Evolutionary conservation across 1,140 invertebrate species (phyloP).

Genomic region (Hylyphantes graminicola): DNA sequence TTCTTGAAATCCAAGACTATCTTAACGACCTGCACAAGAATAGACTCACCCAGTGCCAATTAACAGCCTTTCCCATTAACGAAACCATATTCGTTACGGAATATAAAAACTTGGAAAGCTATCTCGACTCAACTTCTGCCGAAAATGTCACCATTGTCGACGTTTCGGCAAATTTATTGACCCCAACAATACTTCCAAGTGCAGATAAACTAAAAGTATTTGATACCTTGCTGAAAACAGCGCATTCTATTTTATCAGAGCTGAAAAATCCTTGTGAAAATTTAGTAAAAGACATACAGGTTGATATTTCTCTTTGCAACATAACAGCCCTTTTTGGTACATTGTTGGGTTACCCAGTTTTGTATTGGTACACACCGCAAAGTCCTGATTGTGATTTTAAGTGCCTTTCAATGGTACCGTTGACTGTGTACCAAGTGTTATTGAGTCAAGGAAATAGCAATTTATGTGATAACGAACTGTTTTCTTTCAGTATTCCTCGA

Average conservation of each 20-base stretch:
- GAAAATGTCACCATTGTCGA: neutral
- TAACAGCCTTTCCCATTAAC: constrained; percentile 3
- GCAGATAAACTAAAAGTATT: constrained; percentile 11
- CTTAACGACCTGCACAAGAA: neutral
- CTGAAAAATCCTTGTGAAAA: too few relatives aligned
- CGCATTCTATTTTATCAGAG: too few relatives aligned
- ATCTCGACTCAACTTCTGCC: neutral
- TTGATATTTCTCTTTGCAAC: neutral
- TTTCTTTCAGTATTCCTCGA: constrained; percentile 31
- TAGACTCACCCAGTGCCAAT: neutral
- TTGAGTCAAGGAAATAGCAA: neutral
- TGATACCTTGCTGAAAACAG: neutral
- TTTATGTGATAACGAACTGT: constrained; percentile 1
- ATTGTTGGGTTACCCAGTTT: constrained; percentile 38
- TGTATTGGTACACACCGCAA: constrained; percentile 30
- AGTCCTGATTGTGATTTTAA: neutral
- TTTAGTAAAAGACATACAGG: neutral
- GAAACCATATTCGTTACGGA: constrained; percentile 33
- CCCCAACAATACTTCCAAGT: neutral
- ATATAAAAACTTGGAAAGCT: neutral
- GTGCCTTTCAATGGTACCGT: constrained; percentile 36
- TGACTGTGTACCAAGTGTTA: constrained; percentile 2
- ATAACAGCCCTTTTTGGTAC: constrained; percentile 17
- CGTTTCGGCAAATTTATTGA: neutral
- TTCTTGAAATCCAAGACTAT: constrained; percentile 18